Evolutionary conservation across 2,113 vertebrate genomes (phyloP).

Genomic region (Corydoras maculifer): DNA sequence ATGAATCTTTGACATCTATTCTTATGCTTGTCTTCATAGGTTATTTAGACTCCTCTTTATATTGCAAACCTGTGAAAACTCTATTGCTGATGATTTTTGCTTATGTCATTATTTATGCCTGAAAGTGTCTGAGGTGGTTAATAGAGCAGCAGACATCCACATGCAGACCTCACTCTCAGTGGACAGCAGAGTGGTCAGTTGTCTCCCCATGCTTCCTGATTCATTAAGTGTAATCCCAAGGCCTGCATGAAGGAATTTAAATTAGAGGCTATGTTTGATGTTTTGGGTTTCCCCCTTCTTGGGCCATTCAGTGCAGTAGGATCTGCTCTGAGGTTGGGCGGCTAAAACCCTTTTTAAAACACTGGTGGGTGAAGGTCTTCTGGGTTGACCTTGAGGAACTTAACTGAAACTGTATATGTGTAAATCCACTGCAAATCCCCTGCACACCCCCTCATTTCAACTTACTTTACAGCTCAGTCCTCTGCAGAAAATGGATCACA

Average conservation of each 20-base stretch:
- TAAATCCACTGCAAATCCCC: constrained; percentile 91
- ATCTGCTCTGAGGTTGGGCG: too few relatives aligned
- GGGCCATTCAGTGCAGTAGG: too few relatives aligned
- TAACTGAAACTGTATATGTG: constrained; percentile 91
- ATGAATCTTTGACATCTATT: too few relatives aligned
- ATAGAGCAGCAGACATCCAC: constrained; percentile 46
- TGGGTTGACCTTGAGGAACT: constrained; percentile 77
- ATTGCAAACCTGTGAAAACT: too few relatives aligned
- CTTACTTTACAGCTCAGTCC: constrained; percentile 71
- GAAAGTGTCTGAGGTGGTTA: too few relatives aligned
- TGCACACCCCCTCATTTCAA: constrained; percentile 47
- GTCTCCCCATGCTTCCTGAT: constrained; percentile 63
- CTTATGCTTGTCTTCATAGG: too few relatives aligned
- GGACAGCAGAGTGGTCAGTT: constrained; percentile 56
- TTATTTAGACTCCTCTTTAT: too few relatives aligned
- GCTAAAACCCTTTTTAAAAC: constrained; percentile 53
- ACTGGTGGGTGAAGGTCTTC: constrained; percentile 67
- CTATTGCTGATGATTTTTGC: too few relatives aligned
- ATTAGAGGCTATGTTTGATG: too few relatives aligned
- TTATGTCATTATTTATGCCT: too few relatives aligned
- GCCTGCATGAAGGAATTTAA: constrained; percentile 65
- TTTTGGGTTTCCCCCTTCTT: too few relatives aligned
- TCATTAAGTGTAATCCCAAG: constrained; percentile 64
- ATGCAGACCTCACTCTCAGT: not conserved
- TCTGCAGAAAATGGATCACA: constrained; percentile 86